These are phyloP conservation scores for Sander vitreus DNA, from an alignment of 2,113 vertebrate genomes.

Conservation along the genomic window DNA sequence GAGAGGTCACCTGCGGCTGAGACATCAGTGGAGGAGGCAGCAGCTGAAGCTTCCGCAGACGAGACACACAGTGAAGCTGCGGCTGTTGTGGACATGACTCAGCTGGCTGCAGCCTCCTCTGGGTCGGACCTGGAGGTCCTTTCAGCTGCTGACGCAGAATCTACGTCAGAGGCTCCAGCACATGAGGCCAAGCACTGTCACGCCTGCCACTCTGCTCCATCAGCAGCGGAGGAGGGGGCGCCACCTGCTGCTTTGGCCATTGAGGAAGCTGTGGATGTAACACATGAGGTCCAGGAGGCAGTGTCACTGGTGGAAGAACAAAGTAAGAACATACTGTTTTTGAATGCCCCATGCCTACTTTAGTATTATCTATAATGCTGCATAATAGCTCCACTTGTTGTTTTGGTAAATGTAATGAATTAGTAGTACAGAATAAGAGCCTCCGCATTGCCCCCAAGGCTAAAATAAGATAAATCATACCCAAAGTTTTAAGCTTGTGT, in stretches of 20 bases:
- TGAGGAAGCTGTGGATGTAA: constrained; percentile 10
- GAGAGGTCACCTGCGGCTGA: constrained; percentile 20
- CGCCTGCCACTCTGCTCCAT: constrained; percentile 53
- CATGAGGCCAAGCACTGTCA: constrained; percentile 32
- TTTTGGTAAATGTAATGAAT: neutral
- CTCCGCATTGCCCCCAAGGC: neutral
- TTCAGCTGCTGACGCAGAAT: constrained; percentile 38
- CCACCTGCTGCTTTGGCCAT: constrained; percentile 36
- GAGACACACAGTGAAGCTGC: constrained; percentile 2
- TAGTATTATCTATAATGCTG: neutral
- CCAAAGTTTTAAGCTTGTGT: neutral
- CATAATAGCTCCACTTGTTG: neutral
- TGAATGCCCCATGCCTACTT: neutral
- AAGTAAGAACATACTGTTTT: constrained; percentile 55
- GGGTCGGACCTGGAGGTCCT: constrained; percentile 36
- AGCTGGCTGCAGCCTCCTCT: constrained; percentile 53
- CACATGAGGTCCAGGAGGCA: constrained; percentile 26
- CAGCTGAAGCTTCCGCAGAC: neutral
- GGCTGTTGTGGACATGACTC: neutral
- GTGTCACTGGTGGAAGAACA: constrained; percentile 25
- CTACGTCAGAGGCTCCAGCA: constrained; percentile 8
- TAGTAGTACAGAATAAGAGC: no score
- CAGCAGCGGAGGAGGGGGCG: constrained; percentile 28
- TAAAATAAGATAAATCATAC: neutral
- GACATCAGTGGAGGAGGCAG: constrained; percentile 17